Conservation (phyloP, 1,140 invertebrate genomes). For the Tetragonula clypearis region DNA sequence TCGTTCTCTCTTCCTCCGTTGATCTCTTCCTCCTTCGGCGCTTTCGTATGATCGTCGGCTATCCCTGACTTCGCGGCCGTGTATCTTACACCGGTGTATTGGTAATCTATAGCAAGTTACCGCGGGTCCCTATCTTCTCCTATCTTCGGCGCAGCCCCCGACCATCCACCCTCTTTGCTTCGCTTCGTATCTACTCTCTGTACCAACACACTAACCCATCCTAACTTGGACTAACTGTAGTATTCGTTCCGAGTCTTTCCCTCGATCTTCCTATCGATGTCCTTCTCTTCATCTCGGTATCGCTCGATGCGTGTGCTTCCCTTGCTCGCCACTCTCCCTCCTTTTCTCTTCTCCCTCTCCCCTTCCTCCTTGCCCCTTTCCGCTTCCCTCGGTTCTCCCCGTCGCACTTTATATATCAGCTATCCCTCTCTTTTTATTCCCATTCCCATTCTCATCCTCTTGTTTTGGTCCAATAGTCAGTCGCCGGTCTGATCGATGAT, state of each 20-base stretch:
- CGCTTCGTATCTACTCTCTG: constrained; percentile 39
- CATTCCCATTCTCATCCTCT: constrained; percentile 75
- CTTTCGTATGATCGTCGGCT: constrained; percentile 39
- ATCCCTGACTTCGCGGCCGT: constrained; percentile 40
- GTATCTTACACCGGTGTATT: constrained; percentile 51
- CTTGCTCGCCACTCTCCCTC: constrained; percentile 26
- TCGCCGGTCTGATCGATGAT: constrained; percentile 81
- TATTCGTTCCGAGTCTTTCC: constrained; percentile 27
- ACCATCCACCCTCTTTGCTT: constrained; percentile 38
- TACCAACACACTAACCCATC: constrained; percentile 22
- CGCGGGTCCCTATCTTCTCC: constrained; percentile 11
- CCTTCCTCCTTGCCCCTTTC: constrained; percentile 24
- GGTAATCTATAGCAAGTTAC: constrained; percentile 60
- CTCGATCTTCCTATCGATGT: constrained; percentile 30
- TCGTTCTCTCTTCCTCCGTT: background rate
- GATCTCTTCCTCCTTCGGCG: constrained; percentile 6
- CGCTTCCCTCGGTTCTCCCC: constrained; percentile 42
- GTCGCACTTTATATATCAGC: constrained; percentile 51
- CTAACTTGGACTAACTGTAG: constrained; percentile 12
- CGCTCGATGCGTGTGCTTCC: constrained; percentile 18
- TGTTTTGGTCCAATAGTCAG: constrained; percentile 81
- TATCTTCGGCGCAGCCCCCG: background rate
- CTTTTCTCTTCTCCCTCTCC: constrained; percentile 9
- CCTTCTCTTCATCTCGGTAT: constrained; percentile 13
- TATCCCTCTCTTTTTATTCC: constrained; percentile 63